phyloP scores from a whole-genome alignment of 2,797 vertebrate genomes.

The Discoglossus pictus region DNA sequence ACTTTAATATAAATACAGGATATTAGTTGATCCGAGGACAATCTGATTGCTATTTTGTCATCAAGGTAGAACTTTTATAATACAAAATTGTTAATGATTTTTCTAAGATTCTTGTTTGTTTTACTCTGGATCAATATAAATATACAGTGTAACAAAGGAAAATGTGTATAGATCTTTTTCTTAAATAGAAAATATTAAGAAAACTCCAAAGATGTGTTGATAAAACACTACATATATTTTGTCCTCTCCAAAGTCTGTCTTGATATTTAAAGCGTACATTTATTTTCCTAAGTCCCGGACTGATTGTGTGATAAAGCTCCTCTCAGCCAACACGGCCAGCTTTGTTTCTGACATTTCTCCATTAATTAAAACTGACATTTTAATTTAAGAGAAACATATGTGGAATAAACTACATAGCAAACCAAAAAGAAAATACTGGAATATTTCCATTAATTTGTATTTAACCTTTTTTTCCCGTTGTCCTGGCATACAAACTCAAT shows the following conservation, averaged over 20 bases:
- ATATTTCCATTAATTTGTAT: conserved; percentile 47
- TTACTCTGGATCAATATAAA: too few relatives aligned
- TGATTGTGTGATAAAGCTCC: conserved; percentile 22
- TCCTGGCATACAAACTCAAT: background rate
- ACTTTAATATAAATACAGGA: too few relatives aligned
- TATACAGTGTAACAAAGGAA: too few relatives aligned
- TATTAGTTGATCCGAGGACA: too few relatives aligned
- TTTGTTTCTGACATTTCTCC: conserved; percentile 59
- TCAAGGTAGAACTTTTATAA: too few relatives aligned
- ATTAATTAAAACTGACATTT: conserved; percentile 68
- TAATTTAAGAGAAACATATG: conserved; percentile 59
- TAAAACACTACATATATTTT: background rate
- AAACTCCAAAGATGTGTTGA: background rate
- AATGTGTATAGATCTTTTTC: too few relatives aligned
- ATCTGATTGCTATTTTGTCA: too few relatives aligned
- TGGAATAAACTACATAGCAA: conserved; percentile 58
- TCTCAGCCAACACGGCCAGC: conserved; percentile 43
- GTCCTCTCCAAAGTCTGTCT: background rate
- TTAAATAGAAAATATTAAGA: too few relatives aligned
- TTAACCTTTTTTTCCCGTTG: conserved; percentile 53
- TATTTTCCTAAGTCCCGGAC: conserved; percentile 17
- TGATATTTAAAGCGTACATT: background rate
- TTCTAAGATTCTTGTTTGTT: too few relatives aligned
- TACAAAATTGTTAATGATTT: too few relatives aligned
- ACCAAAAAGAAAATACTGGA: conserved; percentile 43